These are phyloP conservation scores for Forpus xanthops DNA, from an alignment of 2,797 vertebrate species.

Conservation along the genomic window DNA sequence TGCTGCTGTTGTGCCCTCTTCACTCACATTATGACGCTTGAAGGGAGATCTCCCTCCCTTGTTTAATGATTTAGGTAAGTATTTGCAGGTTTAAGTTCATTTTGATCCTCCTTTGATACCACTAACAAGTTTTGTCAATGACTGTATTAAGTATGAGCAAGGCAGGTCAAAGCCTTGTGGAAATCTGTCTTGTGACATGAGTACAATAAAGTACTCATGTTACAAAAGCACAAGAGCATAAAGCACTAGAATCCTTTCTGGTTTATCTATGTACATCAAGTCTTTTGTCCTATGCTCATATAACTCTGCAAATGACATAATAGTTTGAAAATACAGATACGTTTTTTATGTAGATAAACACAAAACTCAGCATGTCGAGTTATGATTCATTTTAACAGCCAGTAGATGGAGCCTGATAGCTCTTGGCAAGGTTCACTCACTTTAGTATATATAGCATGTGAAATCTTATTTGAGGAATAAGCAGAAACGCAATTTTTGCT, in stretches of 20 bases:
- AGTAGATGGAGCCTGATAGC: slow-evolving; percentile 53
- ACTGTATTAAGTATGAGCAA: neutral
- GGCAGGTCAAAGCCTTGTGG: neutral
- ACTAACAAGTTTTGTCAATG: neutral
- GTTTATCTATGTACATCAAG: neutral
- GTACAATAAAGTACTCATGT: neutral
- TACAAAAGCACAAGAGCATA: neutral
- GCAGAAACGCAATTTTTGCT: neutral
- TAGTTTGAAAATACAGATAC: neutral
- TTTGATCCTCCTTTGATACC: neutral
- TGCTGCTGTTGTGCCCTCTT: neutral
- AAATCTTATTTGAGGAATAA: neutral
- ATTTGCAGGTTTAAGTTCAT: neutral
- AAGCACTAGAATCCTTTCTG: neutral
- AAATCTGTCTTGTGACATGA: neutral
- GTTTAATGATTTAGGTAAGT: neutral
- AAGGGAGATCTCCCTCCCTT: neutral
- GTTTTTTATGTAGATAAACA: neutral
- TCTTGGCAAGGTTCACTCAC: neutral
- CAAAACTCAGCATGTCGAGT: neutral
- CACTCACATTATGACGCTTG: neutral
- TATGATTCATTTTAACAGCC: neutral
- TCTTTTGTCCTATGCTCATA: neutral
- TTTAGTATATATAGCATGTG: neutral
- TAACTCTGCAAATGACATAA: neutral